Base-by-base conservation (phyloP, 2,797 vertebrate genomes). In the Hippocampus kuda region DNA sequence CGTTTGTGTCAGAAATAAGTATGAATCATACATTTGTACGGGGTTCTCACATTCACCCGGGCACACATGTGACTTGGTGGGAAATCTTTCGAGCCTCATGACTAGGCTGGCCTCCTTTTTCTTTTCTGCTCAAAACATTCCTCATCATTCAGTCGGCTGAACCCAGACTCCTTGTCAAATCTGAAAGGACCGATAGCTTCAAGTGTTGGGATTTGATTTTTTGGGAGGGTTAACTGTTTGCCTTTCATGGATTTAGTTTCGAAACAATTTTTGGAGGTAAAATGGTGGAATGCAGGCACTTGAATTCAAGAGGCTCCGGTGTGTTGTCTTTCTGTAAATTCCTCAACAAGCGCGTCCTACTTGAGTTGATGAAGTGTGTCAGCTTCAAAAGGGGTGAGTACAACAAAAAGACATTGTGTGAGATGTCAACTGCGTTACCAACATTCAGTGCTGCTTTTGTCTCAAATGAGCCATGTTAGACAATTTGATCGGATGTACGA, bases 361-460 rank as follows among this genome's bases (percentile, higher is more conserved):
- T 86, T 86, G 95, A 91, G 89, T 92, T 95, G 74, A 91, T 88
- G 70, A 87, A 90, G 46, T 96, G 93, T 68, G 83, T 95, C 80
- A 88, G 85, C 85, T 93, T 92, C 83, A 92, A 91, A 72, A 92
- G 90, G 84, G 93, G 94, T 95, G 92, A 89, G 89, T 89, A 63
- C 42, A 65, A 65, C 42, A 24, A 42, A 11, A 64, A 64, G 42
- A 64, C 62, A 7, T 64, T 7, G 56, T 27, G 26, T 59, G 11
- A 59, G 57, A 30, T 34, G 16, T 26, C 5, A 27, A 4, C 27
- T 34, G 16, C 8, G 27, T 34, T 60, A 60, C 1, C 9, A 57
- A 54, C 20, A 54, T 54, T 54, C 22, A 12, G 53, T 51, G 48
- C 2, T 54, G 51, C 22, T n/a, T 53, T 53, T 10, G 51, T n/a